These are phyloP conservation scores for Phoxinus phoxinus DNA, from an alignment of 2,113 vertebrate genomes.

Conservation along the genomic window DNA sequence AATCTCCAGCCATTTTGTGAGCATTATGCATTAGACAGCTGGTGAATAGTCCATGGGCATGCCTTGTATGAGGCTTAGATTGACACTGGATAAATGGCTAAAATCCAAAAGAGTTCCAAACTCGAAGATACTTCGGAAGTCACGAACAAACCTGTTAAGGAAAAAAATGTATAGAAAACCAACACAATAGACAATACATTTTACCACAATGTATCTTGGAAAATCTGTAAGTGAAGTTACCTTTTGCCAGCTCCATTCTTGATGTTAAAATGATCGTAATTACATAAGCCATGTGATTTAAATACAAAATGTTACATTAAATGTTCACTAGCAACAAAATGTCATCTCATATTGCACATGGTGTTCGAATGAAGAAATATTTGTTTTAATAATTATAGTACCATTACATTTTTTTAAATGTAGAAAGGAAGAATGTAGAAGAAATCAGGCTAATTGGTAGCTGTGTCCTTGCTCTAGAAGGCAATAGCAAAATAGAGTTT, in stretches of 20 bases:
- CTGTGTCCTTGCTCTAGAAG: not conserved
- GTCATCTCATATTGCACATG: not conserved
- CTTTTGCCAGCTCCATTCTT: conserved; percentile 20
- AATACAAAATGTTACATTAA: not conserved
- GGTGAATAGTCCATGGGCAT: not conserved
- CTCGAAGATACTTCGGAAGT: conserved; percentile 31
- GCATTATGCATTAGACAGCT: not conserved
- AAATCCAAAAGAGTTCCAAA: conserved; percentile 28
- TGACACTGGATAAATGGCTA: conserved; percentile 3
- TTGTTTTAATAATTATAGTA: not conserved
- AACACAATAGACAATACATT: conserved; percentile 71
- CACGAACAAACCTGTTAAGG: conserved; percentile 79
- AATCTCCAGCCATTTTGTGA: not conserved
- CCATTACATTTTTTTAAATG: not conserved
- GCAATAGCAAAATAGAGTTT: no score
- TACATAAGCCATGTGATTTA: not conserved
- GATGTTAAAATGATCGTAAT: not conserved
- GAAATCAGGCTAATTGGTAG: not conserved
- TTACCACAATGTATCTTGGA: conserved; percentile 26
- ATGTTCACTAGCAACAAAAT: not conserved
- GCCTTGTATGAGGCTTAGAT: not conserved
- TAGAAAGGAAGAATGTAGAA: not conserved
- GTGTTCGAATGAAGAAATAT: not conserved
- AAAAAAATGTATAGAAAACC: conserved; percentile 75
- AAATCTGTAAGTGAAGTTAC: conserved; percentile 10